Conservation (phyloP, 2,797 vertebrate genomes). For the Pangasius mekongensis region DNA sequence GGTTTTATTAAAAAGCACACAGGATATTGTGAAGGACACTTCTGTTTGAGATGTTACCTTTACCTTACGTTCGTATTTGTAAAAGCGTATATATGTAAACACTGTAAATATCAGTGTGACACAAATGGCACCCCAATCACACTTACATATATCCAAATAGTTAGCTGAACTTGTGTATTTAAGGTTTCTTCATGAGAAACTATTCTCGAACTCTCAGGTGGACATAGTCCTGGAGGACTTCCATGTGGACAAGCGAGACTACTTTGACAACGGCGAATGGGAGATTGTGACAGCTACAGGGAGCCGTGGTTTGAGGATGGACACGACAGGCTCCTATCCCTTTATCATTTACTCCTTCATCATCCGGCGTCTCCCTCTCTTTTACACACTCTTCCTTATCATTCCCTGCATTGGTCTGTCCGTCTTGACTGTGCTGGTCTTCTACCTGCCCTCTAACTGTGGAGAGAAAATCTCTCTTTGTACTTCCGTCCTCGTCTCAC, state of each 20-base stretch:
- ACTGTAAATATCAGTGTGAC: neutral
- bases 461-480: slow-evolving; percentile 83
- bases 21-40: neutral
- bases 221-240: slow-evolving; percentile 78
- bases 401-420: slow-evolving; percentile 82
- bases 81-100: neutral
- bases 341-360: slow-evolving; percentile 82
- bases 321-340: slow-evolving; percentile 72
- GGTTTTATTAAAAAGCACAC: neutral
- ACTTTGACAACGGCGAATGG: slow-evolving; percentile 84
- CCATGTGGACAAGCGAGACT: slow-evolving; percentile 80
- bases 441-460: slow-evolving; percentile 81
- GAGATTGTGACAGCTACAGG: slow-evolving; percentile 81
- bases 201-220: slow-evolving; percentile 66
- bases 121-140: neutral
- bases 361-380: slow-evolving; percentile 79
- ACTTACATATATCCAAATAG: neutral
- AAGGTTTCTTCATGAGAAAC: neutral
- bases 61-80: neutral
- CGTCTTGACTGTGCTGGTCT: slow-evolving; percentile 81
- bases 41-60: neutral
- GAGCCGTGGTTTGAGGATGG: slow-evolving; percentile 73
- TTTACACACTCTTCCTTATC: slow-evolving; percentile 84
- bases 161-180: neutral
- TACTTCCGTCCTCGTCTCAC: slow-evolving; percentile 81